Evolutionary conservation across 2,888 invertebrate species (phyloP).

Genomic region (Acheta domesticus): DNA sequence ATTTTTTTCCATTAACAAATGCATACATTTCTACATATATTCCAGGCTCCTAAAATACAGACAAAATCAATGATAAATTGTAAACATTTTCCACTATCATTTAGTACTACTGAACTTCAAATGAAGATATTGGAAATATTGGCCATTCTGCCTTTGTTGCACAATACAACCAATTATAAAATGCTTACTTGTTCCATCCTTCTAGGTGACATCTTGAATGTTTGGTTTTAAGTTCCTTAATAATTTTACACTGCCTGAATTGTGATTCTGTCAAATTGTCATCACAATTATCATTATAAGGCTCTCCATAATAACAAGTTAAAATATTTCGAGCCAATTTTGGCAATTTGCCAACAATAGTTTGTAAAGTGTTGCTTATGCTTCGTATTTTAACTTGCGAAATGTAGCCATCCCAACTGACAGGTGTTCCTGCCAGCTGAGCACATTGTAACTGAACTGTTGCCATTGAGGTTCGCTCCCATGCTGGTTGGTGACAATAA

Average conservation of each 20-base stretch:
- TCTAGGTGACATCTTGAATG: constrained; percentile 64
- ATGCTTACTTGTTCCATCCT: constrained; percentile 59
- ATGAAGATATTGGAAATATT: too few relatives aligned
- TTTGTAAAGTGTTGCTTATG: constrained; percentile 35
- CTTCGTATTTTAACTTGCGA: constrained; percentile 47
- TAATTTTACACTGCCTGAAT: constrained; percentile 61
- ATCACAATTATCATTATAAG: constrained; percentile 57
- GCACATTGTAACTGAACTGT: constrained; percentile 72
- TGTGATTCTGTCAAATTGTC: constrained; percentile 50
- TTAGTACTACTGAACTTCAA: too few relatives aligned
- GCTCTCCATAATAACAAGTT: constrained; percentile 69
- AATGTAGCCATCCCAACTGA: constrained; percentile 66
- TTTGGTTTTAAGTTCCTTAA: constrained; percentile 51
- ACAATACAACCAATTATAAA: neutral
- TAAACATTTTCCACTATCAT: too few relatives aligned
- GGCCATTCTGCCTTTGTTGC: too few relatives aligned
- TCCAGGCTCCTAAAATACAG: too few relatives aligned
- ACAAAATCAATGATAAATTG: too few relatives aligned
- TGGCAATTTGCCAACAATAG: constrained; percentile 60
- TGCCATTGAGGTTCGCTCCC: constrained; percentile 68
- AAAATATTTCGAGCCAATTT: constrained; percentile 58
- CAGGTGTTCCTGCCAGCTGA: constrained; percentile 58
- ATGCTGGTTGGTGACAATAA: constrained; percentile 70
- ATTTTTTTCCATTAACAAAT: too few relatives aligned
- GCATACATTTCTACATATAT: too few relatives aligned